Base-by-base conservation (phyloP, 2,797 vertebrate genomes). In the Clarias pachynema region DNA sequence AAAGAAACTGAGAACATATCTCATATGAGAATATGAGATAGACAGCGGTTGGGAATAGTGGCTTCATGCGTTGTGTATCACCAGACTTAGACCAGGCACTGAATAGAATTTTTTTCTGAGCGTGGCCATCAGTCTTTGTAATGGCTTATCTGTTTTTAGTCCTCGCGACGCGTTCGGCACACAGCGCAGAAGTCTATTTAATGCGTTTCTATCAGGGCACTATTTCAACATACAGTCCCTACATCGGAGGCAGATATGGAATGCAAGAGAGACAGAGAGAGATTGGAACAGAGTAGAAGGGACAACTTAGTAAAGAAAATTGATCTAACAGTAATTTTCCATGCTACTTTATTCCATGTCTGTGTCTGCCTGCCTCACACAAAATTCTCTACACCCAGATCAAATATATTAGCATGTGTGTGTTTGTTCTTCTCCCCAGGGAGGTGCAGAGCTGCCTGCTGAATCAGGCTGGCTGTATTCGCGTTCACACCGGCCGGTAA, bases 271-370 rank as follows among this genome's bases (percentile, higher is more conserved):
- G 15, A 22, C 16, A 3, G 40, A 73, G 80, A 34, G 22, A 66
- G 53, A 70, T 29, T 22, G 34, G 77, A 44, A 56, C 18, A 59
- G 31, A 75, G 57, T 44, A 59, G 40, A 14, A 49, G 63, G 15
- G 53, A 72, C 22, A 77, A 88, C 74, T 65, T 83, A 90, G 89
- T 89, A 89, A 89, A 82, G 83, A 87, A 88, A 89, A 91, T 90
- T 89, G 87, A 91, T 91, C 85, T 87, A 85, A 87, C 87, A 92
- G 90, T 84, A 90, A 91, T 92, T 91, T 91, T 87, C 84, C 79
- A 84, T 89, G 87, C 87, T 85, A 88, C 89, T 88, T 85, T 89
- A 89, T 86, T 89, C 37, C 80, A 79, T 77, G 44, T 53, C 81
- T 87, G 49, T 81, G 53, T 74, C 34, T 56, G 57, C 53, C 56